Evolutionary conservation across 2,888 invertebrate genomes (phyloP), one percentile per base, ranked within the genome.

Genomic region (Diaperis boleti): DNA sequence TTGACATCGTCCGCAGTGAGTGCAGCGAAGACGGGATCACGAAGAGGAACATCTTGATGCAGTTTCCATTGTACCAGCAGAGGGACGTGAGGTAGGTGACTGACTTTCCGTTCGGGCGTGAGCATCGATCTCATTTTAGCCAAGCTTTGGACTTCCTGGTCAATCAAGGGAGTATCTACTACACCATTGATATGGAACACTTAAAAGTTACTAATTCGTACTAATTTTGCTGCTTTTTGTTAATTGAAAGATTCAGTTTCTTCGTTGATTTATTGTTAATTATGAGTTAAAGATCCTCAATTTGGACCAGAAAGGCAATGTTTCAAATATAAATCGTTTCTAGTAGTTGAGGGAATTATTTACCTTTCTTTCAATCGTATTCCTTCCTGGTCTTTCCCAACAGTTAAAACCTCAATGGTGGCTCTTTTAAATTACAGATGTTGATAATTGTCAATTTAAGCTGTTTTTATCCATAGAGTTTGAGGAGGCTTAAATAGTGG

Each of bases 131-230:
- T 5, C 5, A 33, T 62, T 83, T 71, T 67, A 88, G 88, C 65
- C 78, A 80, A 39, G 86, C 87, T 42, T 70, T 92, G 64, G 89
- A 91, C 7, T 91, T 89, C 70, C 83, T 93, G 64, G 86, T 87
- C 31, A 85, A 85, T 13, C 92, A 93, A 79, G 93, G 93, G 0
- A 91, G 92, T 72, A 88, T 92, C 65, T 94, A 92, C 76, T 88
- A 92, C 0, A 92, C 92, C 0, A 86, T 90, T 66, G 92, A 93
- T 79, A 87, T 90, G 59, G 88, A 91, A 74, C 91, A 92, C 78
- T 93, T 87, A 79, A 85, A 85, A 69, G 82, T 84, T 10, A 15
- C 11, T 13, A n/a, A 10, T 1, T 22, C 7, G 5, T 1, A 4
- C 10, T 20, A 20, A 42, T 13, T 37, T 5, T 37, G 2, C 15